phyloP scores from a whole-genome alignment of 2,888 invertebrate species.

The Norana najaformis region DNA sequence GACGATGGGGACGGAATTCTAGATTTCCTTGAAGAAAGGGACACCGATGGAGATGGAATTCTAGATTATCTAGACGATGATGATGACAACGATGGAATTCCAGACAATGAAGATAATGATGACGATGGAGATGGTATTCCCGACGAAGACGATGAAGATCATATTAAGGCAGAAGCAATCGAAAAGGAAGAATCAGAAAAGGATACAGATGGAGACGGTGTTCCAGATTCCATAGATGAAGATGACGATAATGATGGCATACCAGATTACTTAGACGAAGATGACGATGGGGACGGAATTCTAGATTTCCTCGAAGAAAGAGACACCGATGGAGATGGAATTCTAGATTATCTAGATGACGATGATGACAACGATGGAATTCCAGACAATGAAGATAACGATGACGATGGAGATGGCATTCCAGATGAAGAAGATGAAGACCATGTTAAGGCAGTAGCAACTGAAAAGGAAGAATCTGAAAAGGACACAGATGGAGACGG shows the following conservation, averaged over 20 bases:
- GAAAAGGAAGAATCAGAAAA: neutral
- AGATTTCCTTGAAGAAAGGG: slow-evolving; percentile 38
- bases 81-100: neutral
- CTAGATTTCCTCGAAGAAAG: slow-evolving; percentile 44
- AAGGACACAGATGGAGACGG: slow-evolving; percentile 49
- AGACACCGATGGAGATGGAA: slow-evolving; percentile 33
- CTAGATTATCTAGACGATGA: slow-evolving; percentile 2
- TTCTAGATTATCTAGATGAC: slow-evolving; percentile 32
- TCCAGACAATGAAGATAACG: slow-evolving; percentile 45
- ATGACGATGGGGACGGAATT: slow-evolving; percentile 52
- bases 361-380: slow-evolving; percentile 41
- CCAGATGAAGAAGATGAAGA: slow-evolving; percentile 16
- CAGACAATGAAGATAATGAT: slow-evolving; percentile 40
- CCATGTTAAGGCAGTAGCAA: neutral
- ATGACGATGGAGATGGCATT: slow-evolving; percentile 37
- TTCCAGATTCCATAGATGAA: slow-evolving; percentile 44
- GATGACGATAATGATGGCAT: slow-evolving; percentile 43
- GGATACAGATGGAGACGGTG: slow-evolving; percentile 48
- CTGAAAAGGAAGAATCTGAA: slow-evolving; percentile 40
- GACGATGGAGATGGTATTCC: slow-evolving; percentile 41
- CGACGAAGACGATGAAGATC: slow-evolving; percentile 32
- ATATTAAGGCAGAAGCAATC: neutral
- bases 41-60: slow-evolving; percentile 31
- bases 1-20: slow-evolving; percentile 45
- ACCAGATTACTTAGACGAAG: slow-evolving; percentile 35